Evolutionary conservation across 2,888 invertebrate genomes (phyloP), one percentile per base, ranked within the genome.

Genomic region (Tiphia femorata): DNA sequence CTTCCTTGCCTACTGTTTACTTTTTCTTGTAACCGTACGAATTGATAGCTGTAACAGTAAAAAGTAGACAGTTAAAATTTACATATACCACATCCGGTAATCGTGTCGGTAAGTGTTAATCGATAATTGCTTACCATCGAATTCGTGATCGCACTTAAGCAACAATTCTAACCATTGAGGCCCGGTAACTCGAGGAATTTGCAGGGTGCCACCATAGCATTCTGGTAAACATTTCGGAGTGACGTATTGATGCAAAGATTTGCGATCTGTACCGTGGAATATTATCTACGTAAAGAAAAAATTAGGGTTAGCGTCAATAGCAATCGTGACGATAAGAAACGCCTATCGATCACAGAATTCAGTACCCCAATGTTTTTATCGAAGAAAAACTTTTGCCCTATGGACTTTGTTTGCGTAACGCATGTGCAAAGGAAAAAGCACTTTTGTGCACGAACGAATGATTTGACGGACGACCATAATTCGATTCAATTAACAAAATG

Each of bases 241-340:
- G 62, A 94, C 87, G 77, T 92, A 84, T 71, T 92, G 88, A 72
- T 92, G 89, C 33, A 94, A 84, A 1, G 91, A 87, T 51, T 91
- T 90, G 37, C 90, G 87, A 78, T 94, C 92, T 4, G 87, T 90
- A 33, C 93, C 93, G 80, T 94, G 92, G 86, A 94, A 94, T 52
- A 91, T 87, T 66, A 94, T 92, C 73, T 86, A 61, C 1, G n/a
- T n/a, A n/a, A n/a, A n/a, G n/a, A n/a, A n/a, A n/a, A n/a, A n/a
- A n/a, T n/a, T n/a, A n/a, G n/a, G n/a, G n/a, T n/a, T n/a, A n/a
- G n/a, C n/a, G n/a, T n/a, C n/a, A n/a, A n/a, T n/a, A n/a, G n/a
- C n/a, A n/a, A n/a, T n/a, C n/a, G n/a, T n/a, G n/a, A n/a, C n/a
- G n/a, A n/a, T n/a, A n/a, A n/a, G n/a, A n/a, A n/a, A n/a, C n/a